Evolutionary conservation across 2,113 vertebrate genomes (phyloP).

Genomic region (Limanda limanda): DNA sequence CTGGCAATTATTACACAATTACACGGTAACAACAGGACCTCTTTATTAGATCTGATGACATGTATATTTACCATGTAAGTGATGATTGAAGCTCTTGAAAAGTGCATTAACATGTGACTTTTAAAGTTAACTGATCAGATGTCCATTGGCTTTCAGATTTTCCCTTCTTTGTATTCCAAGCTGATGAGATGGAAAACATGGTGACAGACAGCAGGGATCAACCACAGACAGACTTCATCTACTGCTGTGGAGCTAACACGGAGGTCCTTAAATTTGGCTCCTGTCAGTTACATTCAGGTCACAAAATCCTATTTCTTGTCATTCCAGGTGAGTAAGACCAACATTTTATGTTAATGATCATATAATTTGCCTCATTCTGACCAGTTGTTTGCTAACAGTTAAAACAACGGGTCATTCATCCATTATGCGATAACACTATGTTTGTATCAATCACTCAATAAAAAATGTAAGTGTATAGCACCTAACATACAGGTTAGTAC

Average conservation of each 20-base stretch:
- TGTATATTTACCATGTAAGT: neutral
- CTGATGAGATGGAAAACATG: constrained; percentile 55
- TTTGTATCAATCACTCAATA: too few relatives aligned
- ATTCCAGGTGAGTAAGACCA: constrained; percentile 79
- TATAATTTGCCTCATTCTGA: neutral
- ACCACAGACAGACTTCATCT: constrained; percentile 71
- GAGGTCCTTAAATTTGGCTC: constrained; percentile 81
- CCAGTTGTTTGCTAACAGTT: too few relatives aligned
- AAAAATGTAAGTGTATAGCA: too few relatives aligned
- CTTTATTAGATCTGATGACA: neutral
- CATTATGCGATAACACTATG: neutral
- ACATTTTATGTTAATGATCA: neutral
- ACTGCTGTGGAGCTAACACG: constrained; percentile 79
- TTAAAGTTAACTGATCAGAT: neutral
- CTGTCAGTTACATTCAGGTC: constrained; percentile 45
- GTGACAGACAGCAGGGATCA: constrained; percentile 34
- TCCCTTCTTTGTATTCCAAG: constrained; percentile 5
- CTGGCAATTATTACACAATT: neutral
- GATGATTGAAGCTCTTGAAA: neutral
- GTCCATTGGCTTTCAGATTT: neutral
- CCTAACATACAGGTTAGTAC: too few relatives aligned
- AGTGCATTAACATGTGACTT: neutral
- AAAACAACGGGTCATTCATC: too few relatives aligned
- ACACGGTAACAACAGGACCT: neutral
- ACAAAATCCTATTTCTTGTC: constrained; percentile 77